These are phyloP conservation scores for Entomobrya multifasciata DNA, from an alignment of 2,888 invertebrate species.

Conservation along the genomic window DNA sequence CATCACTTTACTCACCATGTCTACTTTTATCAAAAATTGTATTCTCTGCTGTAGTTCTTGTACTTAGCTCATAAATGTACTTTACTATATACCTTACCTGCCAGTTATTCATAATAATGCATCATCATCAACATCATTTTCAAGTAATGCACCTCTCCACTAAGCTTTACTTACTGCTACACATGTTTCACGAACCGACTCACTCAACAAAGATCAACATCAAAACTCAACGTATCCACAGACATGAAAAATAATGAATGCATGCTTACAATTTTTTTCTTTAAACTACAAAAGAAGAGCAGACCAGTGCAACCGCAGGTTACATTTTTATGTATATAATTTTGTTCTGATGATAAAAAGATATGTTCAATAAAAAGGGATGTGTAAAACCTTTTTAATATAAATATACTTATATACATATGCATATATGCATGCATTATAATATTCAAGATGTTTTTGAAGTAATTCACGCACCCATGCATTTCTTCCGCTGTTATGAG, in stretches of 20 bases:
- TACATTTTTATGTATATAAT: not conserved
- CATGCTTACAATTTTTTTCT: not conserved
- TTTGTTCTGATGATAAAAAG: conserved; percentile 16
- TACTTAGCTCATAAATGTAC: not conserved
- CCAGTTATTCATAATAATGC: not conserved
- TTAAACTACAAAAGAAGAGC: not conserved
- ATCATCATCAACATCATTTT: not conserved
- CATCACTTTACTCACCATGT: not conserved
- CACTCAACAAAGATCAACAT: not conserved
- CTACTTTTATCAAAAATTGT: not conserved
- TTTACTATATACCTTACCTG: conserved; percentile 9
- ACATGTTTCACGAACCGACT: conserved; percentile 37
- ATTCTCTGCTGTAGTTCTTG: not conserved
- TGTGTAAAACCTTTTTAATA: conserved; percentile 20
- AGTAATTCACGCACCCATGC: conserved; percentile 52
- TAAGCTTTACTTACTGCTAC: conserved; percentile 60
- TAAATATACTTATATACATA: not conserved
- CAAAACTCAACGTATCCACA: not conserved
- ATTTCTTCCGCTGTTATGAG: conserved; percentile 44
- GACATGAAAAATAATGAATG: conserved; percentile 3
- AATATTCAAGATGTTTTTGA: not conserved
- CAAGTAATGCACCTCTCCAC: conserved; percentile 49
- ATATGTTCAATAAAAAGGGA: conserved; percentile 8
- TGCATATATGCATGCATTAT: not conserved
- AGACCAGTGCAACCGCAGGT: conserved; percentile 26